Conservation (phyloP, 2,113 vertebrate genomes). For the Clarias gariepinus region DNA sequence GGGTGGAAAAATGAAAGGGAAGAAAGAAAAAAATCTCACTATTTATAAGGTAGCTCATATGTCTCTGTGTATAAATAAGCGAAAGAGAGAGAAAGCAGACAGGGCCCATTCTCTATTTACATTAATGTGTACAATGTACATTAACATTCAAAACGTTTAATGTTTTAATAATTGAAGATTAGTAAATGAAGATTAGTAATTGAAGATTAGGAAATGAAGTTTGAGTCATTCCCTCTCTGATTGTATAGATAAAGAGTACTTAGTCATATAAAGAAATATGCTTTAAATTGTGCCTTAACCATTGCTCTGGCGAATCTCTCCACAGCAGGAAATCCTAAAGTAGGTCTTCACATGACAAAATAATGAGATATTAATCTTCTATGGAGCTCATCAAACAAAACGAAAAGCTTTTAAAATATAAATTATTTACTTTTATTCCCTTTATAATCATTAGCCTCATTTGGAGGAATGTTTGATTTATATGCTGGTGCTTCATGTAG, state of each 20-base stretch:
- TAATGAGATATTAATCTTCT: neutral
- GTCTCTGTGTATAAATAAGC: neutral
- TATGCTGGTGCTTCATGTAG: neutral
- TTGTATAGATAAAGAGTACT: neutral
- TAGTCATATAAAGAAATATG: neutral
- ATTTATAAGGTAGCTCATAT: constrained; percentile 9
- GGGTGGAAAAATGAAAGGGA: neutral
- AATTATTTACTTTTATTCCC: constrained; percentile 10
- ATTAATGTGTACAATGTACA: neutral
- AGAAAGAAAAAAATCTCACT: neutral
- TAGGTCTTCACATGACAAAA: constrained; percentile 11
- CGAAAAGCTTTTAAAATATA: constrained; percentile 12
- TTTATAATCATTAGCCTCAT: constrained; percentile 7
- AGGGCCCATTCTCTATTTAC: neutral
- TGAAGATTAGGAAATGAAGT: no score
- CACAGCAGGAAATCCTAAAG: constrained; percentile 4
- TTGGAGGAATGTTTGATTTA: neutral
- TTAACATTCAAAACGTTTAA: neutral
- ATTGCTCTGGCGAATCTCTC: neutral
- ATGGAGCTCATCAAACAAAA: constrained; percentile 3
- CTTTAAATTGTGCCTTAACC: neutral
- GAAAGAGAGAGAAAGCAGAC: neutral
- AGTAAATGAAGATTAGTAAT: no score
- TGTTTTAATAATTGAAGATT: neutral
- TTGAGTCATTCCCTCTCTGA: neutral